Percentiles rank a stretch among this genome's conserved stretches.
These are phyloP conservation scores for Channallabes apus DNA, from an alignment of 2,797 vertebrate genomes.

Conservation along the genomic window DNA sequence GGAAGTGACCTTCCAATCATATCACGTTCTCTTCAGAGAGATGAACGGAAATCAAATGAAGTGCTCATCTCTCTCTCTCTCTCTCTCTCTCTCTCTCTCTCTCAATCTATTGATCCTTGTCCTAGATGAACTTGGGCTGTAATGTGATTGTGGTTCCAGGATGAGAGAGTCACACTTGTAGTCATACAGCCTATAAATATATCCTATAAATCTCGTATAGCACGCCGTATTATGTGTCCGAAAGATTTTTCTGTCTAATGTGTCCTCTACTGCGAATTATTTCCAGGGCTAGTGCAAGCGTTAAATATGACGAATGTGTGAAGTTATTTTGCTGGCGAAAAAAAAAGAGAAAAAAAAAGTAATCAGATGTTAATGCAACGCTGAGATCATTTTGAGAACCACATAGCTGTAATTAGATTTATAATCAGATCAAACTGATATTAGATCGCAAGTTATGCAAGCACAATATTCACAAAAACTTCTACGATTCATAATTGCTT, in stretches of 20 bases:
- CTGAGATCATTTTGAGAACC: slow-evolving; percentile 5
- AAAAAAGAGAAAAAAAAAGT: neutral
- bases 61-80: slow-evolving; percentile 38
- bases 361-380: slow-evolving; percentile 1
- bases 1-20: slow-evolving; percentile 47
- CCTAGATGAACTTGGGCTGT: slow-evolving; percentile 54
- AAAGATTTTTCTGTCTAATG: slow-evolving; percentile 10
- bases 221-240: neutral
- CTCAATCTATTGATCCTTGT: slow-evolving; percentile 47
- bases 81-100: slow-evolving; percentile 5
- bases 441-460: neutral
- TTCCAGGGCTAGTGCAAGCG: neutral
- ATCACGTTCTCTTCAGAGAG: slow-evolving; percentile 42
- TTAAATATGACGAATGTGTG: slow-evolving; percentile 8
- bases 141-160: slow-evolving; percentile 53
- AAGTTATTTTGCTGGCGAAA: neutral
- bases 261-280: neutral
- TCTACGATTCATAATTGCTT: neutral
- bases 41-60: slow-evolving; percentile 52
- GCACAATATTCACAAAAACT: neutral
- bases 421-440: slow-evolving; percentile 21
- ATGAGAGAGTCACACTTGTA: slow-evolving; percentile 39
- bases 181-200: slow-evolving; percentile 31
- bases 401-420: neutral
- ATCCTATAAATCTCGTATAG: slow-evolving; percentile 30